Conservation (phyloP, 92 coral and sea anemone species). For the Meandrina meandrites region DNA sequence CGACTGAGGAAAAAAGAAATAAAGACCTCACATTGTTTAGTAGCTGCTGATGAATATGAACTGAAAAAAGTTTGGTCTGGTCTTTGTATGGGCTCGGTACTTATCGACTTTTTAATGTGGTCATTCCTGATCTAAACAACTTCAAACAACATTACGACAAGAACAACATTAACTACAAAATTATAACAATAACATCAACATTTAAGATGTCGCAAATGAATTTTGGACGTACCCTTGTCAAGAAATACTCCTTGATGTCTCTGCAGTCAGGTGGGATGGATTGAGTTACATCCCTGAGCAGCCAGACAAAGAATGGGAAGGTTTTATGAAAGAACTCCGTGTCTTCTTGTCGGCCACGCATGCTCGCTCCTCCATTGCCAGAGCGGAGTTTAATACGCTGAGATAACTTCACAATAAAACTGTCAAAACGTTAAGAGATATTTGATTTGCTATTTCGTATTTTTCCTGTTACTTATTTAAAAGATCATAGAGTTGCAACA, state of each 20-base stretch:
- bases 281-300: constrained; percentile 29
- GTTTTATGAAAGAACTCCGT: constrained; percentile 34
- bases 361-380: not conserved
- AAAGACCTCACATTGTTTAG: too few species aligned
- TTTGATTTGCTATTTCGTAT: not conserved
- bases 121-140: not conserved
- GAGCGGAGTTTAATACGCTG: constrained; percentile 30
- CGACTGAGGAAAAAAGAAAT: too few species aligned
- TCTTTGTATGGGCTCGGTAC: not conserved
- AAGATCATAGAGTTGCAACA: too few species aligned
- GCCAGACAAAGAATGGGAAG: constrained; percentile 46
- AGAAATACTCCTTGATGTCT: constrained; percentile 32
- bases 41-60: not conserved
- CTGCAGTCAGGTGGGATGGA: constrained; percentile 23
- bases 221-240: constrained; percentile 20
- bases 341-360: constrained; percentile 5
- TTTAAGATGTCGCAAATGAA: not conserved
- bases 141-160: not conserved
- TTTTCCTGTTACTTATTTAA: not conserved
- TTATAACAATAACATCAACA: not conserved
- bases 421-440: constrained; percentile 1
- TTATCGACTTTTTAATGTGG: not conserved
- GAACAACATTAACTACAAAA: not conserved
- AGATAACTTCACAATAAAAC: constrained; percentile 51
- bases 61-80: too few species aligned